Evolutionary conservation across 1,140 invertebrate genomes (phyloP), one percentile per base, ranked within the genome.

Genomic region (Zaprionus ghesquierei): DNA sequence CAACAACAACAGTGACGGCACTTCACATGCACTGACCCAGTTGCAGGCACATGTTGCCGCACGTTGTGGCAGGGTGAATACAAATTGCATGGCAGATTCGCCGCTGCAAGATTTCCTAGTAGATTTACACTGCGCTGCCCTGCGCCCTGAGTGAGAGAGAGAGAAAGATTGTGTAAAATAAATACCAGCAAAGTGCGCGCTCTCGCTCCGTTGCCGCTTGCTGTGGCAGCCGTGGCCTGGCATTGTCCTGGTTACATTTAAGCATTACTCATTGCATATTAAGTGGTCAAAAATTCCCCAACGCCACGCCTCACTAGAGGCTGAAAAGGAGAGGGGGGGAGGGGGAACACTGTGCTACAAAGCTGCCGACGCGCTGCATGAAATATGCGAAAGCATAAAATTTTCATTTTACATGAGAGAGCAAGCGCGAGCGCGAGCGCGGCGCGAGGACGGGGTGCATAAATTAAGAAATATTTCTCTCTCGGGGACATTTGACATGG

Each of bases 161-260:
- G 25, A 25, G 25, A 12, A 10, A 33, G 31, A 22, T 15, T 25
- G 60, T 22, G 53, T 65, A 23, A 70, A 58, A 62, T 12, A 27
- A 20, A 18, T 12, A 18, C 18, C 10, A 13, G 0, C 23, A 46
- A 23, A 22, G 25, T 41, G 35, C 44, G 3, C 38, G 15, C 41
- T 5, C 61, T 38, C 3, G 12, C 49, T 58, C 29, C 13, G 9
- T 22, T 35, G n/a, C n/a, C 15, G 9, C 23, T 29, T 35, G 2
- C 33, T 12, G 10, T n/a, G 33, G 10, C 13, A 1, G 33, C 59
- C n/a, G n/a, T n/a, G n/a, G 60, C 63, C 71, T 79, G 69, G 76
- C 73, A 79, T 89, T 89, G 84, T 89, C 79, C 84, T 80, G 84
- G 79, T 89, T 89, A 89, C 84, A 89, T 89, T 89, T 86, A 70